Evolutionary conservation across 2,113 vertebrate species (phyloP).

Genomic region (Lepidothrix coronata): DNA sequence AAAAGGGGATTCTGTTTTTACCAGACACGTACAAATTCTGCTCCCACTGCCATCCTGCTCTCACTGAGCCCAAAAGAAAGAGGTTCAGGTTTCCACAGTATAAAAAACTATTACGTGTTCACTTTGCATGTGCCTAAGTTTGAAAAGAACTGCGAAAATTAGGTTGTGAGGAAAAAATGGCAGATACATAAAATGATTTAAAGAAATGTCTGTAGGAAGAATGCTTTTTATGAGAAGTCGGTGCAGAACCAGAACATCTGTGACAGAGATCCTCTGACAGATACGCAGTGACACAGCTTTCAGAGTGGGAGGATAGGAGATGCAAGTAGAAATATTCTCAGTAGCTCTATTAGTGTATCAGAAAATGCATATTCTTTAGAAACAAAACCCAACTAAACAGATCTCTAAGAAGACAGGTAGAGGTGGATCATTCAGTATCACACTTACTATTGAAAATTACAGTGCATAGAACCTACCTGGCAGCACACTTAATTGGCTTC

Average conservation of each 20-base stretch:
- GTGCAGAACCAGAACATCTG: slow-evolving; percentile 48
- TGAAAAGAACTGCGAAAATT: background rate
- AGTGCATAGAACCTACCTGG: slow-evolving; percentile 1
- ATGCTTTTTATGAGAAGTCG: background rate
- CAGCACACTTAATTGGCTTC: background rate
- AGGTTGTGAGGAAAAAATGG: background rate
- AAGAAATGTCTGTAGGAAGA: background rate
- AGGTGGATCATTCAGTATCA: background rate
- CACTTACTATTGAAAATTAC: background rate
- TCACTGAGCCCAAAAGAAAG: background rate
- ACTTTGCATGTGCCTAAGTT: background rate
- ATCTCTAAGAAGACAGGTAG: background rate
- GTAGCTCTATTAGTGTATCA: background rate
- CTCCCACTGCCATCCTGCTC: background rate
- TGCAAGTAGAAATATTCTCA: slow-evolving; percentile 32
- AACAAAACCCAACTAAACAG: background rate
- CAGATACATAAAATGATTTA: background rate
- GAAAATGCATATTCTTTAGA: background rate
- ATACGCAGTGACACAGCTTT: slow-evolving; percentile 32
- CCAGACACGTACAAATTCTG: accelerated
- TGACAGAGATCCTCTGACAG: slow-evolving; percentile 46
- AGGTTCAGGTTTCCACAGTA: background rate
- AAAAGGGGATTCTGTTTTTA: background rate
- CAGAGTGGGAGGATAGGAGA: slow-evolving; percentile 49
- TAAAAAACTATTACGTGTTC: background rate